These are phyloP conservation scores for Gasterosteus aculeatus DNA, from an alignment of 2,113 vertebrate species.

Conservation along the genomic window DNA sequence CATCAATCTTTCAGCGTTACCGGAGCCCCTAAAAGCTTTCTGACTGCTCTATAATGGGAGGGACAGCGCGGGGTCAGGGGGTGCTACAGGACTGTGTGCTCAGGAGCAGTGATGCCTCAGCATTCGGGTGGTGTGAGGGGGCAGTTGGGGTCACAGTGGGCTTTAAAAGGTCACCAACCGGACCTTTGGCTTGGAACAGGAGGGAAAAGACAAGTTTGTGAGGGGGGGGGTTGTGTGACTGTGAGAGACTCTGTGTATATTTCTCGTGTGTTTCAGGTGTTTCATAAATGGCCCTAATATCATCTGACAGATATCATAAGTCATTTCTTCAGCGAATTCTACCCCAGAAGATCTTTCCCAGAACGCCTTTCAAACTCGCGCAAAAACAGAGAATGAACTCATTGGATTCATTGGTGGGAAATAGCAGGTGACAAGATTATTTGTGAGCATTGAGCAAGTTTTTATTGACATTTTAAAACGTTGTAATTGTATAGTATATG, in stretches of 20 bases:
- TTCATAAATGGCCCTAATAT: constrained; percentile 4
- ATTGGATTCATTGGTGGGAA: background rate
- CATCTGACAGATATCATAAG: constrained; percentile 6
- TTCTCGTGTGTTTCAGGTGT: background rate
- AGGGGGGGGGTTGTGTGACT: background rate
- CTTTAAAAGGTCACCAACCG: constrained; percentile 64
- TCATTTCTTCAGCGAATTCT: background rate
- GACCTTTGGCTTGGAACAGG: constrained; percentile 58
- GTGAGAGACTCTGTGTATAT: background rate
- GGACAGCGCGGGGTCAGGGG: constrained; percentile 82
- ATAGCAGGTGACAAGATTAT: background rate
- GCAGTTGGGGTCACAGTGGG: constrained; percentile 70
- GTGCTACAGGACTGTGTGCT: constrained; percentile 74
- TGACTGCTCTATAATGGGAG: constrained; percentile 84
- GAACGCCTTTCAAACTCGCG: constrained; percentile 12
- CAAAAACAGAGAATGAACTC: background rate
- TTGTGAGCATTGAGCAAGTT: background rate
- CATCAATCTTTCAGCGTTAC: constrained; percentile 86
- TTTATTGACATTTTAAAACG: background rate
- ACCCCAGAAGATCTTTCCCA: constrained; percentile 31
- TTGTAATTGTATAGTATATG: background rate
- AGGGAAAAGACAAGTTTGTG: background rate
- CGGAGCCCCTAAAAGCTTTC: constrained; percentile 86
- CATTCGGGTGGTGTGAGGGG: constrained; percentile 66
- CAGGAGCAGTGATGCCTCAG: constrained; percentile 78